phyloP scores from a whole-genome alignment of 2,888 invertebrate genomes.

The Caenorhabditis angaria region DNA sequence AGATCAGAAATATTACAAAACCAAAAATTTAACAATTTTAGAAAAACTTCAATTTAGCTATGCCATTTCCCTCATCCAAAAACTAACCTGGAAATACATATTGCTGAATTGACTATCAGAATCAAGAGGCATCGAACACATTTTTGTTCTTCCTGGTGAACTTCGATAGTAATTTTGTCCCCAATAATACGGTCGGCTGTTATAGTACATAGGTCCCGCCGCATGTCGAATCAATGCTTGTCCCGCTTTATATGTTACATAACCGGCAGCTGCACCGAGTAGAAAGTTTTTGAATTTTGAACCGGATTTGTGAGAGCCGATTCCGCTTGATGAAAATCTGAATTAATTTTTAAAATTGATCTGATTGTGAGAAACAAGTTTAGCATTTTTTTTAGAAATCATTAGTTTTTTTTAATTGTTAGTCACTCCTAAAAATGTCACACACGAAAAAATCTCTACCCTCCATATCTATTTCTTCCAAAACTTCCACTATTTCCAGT shows the following conservation, averaged over 20 bases:
- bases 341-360: too few relatives aligned
- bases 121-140: slow-evolving; percentile 71
- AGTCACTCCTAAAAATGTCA: too few relatives aligned
- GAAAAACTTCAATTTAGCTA: too few relatives aligned
- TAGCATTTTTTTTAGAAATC: too few relatives aligned
- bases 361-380: too few relatives aligned
- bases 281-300: slow-evolving; percentile 69
- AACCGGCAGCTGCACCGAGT: slow-evolving; percentile 71
- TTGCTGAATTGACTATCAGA: slow-evolving; percentile 67
- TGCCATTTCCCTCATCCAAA: too few relatives aligned
- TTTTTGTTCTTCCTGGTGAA: slow-evolving; percentile 51
- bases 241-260: slow-evolving; percentile 70
- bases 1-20: too few relatives aligned
- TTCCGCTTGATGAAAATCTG: slow-evolving; percentile 57
- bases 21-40: too few relatives aligned
- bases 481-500: neutral
- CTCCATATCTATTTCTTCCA: neutral
- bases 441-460: too few relatives aligned
- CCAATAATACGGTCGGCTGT: slow-evolving; percentile 68
- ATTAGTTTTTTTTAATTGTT: too few relatives aligned
- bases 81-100: slow-evolving; percentile 62
- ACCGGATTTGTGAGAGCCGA: slow-evolving; percentile 64
- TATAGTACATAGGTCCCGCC: slow-evolving; percentile 70
- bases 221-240: slow-evolving; percentile 66
- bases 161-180: slow-evolving; percentile 63